Base-by-base conservation (phyloP, 2,888 invertebrate genomes). In the Chalcis sispes region DNA sequence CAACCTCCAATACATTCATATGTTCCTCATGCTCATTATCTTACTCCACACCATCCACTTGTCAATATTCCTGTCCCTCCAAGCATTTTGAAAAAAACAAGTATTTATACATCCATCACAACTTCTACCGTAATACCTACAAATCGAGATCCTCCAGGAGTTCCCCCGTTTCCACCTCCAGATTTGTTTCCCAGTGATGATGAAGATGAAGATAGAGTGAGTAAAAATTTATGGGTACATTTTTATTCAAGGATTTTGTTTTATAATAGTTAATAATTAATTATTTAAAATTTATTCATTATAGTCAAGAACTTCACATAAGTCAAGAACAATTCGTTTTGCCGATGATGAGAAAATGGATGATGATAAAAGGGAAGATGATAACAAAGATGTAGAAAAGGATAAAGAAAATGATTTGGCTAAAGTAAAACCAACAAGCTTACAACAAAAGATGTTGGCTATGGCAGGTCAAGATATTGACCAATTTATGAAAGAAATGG, bases 401-500 rank as follows among this genome's bases (percentile, higher is more conserved):
- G 86, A 86, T n/a, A 88, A 88, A 54, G 89, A 89, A 1, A 86
- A 87, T 59, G 89, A 90, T 25, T 82, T 88, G 8, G 83, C 83
- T 0, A 87, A 87, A 78, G 86, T 87, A 0, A 94, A 94, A 85
- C 95, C 95, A 0, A 95, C 94, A 0, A 93, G 94, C 0, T 87
- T 96, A 40, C 96, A 96, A 85, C 95, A 96, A 83, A 93, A 95
- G 81, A 96, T 96, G 95, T 89, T 96, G 83, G 94, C 94, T n/a
- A 91, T 96, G 84, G 95, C 96, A 13, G 96, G 96, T 0, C 96
- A 97, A 89, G 96, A 96, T 84, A 95, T 97, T 23, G 97, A 97
- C 82, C 95, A 95, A 79, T 96, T 96, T 82, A 96, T 96, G 95
- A 94, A 95, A 85, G 96, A 96, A 90, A 96, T 95, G 95, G 96